Base-by-base conservation (phyloP, 2,797 vertebrate genomes). In the Esox masquinongy region DNA sequence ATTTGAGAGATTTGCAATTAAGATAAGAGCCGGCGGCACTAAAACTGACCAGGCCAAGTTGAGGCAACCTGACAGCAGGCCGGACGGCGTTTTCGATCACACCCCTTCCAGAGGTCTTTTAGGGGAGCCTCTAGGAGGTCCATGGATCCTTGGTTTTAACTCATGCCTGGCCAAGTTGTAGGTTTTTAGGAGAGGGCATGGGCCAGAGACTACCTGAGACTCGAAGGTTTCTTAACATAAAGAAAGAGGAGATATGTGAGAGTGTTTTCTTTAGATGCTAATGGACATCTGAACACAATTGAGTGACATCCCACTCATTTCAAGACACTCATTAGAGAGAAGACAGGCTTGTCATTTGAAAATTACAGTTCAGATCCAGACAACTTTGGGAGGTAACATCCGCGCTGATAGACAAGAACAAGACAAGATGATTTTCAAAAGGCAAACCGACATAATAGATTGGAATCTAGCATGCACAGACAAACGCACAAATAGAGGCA, bases 1-100 rank as follows among this genome's bases (percentile, higher is more conserved):
- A 84, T 78, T 73, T 71, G 68, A 69, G 74, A 80, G 81, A 83
- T 81, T 82, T 79, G 76, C 73, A 77, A 82, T 83, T 83, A 81
- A 86, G 76, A 83, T 80, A 82, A 83, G 61, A 74, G 63, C 61
- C 73, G 77, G 80, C 63, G 68, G 68, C 11, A 19, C 61, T 59
- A 76, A 7, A 69, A 77, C 71, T 67, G 53, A 79, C 69, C 75
- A 82, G 75, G 67, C 72, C 73, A 77, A 36, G 34, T 73, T 73
- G 26, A 67, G 59, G 24, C 51, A 69, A 66, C 24, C 70, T 70
- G 17, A 67, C 70, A 24, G 34, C 24, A 50, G 6, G 31, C 49
- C 24, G n/a, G 73, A 31, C 16, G n/a, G 73, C 56, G 19, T 43
- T 16, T 69, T 19, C 49, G 56, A 51, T 68, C 29, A n/a, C 66